phyloP scores from a whole-genome alignment of 2,797 vertebrate genomes.

The Eulemur coronatus region DNA sequence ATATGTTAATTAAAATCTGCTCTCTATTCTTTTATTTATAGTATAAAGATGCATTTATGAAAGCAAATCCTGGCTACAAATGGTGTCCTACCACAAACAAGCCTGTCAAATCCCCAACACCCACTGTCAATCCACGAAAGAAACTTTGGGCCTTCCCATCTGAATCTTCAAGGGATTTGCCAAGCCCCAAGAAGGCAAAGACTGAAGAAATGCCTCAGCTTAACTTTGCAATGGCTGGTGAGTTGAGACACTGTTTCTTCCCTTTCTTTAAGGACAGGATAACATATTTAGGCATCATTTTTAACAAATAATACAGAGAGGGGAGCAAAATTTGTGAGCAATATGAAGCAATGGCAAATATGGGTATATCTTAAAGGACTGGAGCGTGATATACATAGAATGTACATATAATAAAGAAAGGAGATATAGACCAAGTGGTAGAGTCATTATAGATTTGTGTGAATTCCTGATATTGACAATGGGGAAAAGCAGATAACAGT shows the following conservation, averaged over 20 bases:
- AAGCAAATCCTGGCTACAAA: conserved; percentile 98
- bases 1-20: conserved; percentile 25
- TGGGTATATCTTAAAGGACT: not conserved
- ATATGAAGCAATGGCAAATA: not conserved
- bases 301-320: not conserved
- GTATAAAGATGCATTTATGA: conserved; percentile 99
- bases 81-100: conserved; percentile 99
- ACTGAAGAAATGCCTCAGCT: conserved; percentile 94
- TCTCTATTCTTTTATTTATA: conserved; percentile 81
- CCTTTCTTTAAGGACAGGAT: not conserved
- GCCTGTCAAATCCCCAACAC: conserved; percentile 93
- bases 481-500: not conserved
- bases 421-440: not conserved
- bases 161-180: conserved; percentile 92
- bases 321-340: not conserved
- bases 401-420: not conserved
- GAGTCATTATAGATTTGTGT: not conserved
- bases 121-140: conserved; percentile 91
- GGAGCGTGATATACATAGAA: not conserved
- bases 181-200: conserved; percentile 93
- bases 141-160: conserved; percentile 95
- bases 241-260: conserved; percentile 67
- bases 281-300: not conserved
- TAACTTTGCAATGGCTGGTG: conserved; percentile 98
- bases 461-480: not conserved